Percentiles rank a stretch among this genome's conserved stretches.
These are phyloP conservation scores for Tetropium fuscum DNA, from an alignment of 2,888 invertebrate genomes.

Conservation along the genomic window DNA sequence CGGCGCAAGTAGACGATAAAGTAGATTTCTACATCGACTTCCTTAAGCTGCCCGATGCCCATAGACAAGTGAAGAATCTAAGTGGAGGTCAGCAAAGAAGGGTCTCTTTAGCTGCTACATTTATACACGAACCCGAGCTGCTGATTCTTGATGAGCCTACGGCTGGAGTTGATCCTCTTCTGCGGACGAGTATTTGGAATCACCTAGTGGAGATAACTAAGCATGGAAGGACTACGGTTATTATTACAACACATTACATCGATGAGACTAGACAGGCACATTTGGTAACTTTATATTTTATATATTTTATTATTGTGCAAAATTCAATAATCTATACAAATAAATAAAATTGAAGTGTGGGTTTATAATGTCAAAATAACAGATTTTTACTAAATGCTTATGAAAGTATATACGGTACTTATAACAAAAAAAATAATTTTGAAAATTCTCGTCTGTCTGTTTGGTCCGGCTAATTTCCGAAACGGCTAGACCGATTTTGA, in stretches of 20 bases:
- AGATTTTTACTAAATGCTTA: neutral
- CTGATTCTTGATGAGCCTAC: conserved; percentile 94
- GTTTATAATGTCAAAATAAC: neutral
- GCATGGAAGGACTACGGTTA: conserved; percentile 92
- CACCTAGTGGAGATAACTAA: conserved; percentile 91
- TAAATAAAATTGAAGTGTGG: neutral
- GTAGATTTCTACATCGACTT: conserved; percentile 59
- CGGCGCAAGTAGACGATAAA: conserved; percentile 57
- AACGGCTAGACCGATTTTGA: too few species aligned
- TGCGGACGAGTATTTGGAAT: conserved; percentile 94
- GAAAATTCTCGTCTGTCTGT: too few species aligned
- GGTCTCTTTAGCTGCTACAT: conserved; percentile 88
- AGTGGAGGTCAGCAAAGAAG: conserved; percentile 90
- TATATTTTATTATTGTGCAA: neutral
- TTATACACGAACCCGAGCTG: conserved; percentile 90
- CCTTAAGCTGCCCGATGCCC: conserved; percentile 78
- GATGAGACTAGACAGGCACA: conserved; percentile 95
- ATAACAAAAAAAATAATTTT: too few species aligned
- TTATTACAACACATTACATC: conserved; percentile 94
- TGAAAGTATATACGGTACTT: neutral
- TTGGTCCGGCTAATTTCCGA: too few species aligned
- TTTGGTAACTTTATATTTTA: conserved; percentile 71
- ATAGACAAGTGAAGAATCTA: conserved; percentile 68
- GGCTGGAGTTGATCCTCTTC: conserved; percentile 91
- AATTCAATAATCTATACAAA: too few species aligned